These are phyloP conservation scores for Amblyjoppa proteus DNA, from an alignment of 2,888 invertebrate species.

Conservation along the genomic window DNA sequence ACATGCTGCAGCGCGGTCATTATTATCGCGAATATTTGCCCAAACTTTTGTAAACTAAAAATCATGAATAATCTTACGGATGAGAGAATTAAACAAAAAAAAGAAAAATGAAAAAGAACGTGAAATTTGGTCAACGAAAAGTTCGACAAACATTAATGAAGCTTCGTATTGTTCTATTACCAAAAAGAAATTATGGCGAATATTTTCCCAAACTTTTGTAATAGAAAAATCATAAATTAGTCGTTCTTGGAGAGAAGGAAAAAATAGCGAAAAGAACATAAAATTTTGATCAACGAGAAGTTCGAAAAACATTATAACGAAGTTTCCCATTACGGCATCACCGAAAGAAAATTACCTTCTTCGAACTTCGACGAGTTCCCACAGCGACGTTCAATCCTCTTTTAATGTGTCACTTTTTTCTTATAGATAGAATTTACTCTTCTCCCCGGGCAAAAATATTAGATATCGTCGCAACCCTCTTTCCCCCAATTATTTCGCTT, in stretches of 20 bases:
- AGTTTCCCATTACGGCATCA: not conserved
- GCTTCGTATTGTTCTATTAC: not conserved
- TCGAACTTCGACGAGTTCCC: conserved; percentile 30
- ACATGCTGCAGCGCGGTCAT: not conserved
- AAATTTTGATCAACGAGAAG: not conserved
- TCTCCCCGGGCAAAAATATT: not conserved
- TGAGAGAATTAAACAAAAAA: too few species aligned
- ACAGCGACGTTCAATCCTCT: conserved; percentile 31
- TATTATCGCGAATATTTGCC: not conserved
- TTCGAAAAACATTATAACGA: not conserved
- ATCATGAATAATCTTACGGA: not conserved
- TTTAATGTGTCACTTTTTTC: conserved; percentile 55
- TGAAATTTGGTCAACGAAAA: not conserved
- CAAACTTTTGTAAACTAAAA: conserved; percentile 16
- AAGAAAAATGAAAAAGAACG: not conserved
- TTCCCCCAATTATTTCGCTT: not conserved
- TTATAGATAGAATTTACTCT: not conserved
- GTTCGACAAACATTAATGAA: not conserved
- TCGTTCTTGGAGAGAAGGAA: not conserved
- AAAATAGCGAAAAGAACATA: not conserved
- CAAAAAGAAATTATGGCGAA: not conserved
- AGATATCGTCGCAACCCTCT: not conserved
- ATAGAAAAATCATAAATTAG: conserved; percentile 2
- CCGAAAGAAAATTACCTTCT: conserved; percentile 19
- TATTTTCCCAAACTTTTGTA: conserved; percentile 9